Evolutionary conservation across 2,113 vertebrate species (phyloP).

Genomic region (Grantiella picta): DNA sequence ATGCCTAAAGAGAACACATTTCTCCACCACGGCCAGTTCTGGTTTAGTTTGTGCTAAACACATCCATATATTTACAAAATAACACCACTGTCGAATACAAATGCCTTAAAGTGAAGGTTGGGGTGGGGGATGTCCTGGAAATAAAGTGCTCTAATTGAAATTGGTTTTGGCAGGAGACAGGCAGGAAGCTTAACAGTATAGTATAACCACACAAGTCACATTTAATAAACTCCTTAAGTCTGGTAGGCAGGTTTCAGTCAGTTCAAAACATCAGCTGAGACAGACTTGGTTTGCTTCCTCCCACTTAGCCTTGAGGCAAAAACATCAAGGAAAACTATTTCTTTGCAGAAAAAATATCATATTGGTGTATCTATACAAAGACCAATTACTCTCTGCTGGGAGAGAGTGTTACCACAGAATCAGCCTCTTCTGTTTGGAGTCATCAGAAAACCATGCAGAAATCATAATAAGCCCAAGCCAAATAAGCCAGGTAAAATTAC

Average conservation of each 20-base stretch:
- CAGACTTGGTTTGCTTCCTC: neutral
- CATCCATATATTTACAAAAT: neutral
- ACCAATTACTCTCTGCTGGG: neutral
- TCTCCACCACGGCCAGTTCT: neutral
- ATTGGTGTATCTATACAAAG: neutral
- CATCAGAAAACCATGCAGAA: neutral
- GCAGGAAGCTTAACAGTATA: neutral
- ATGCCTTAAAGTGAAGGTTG: neutral
- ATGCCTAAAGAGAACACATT: neutral
- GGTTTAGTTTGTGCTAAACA: neutral
- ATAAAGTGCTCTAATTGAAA: neutral
- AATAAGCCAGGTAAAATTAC: neutral
- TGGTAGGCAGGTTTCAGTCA: slow-evolving; percentile 1
- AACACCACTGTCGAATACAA: neutral
- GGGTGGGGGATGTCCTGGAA: neutral
- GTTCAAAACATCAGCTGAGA: neutral
- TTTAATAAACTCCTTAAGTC: slow-evolving; percentile 23
- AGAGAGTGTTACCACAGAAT: neutral
- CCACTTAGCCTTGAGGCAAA: neutral
- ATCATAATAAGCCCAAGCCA: neutral
- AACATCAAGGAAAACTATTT: neutral
- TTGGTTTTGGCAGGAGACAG: neutral
- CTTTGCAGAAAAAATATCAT: neutral
- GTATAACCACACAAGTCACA: neutral
- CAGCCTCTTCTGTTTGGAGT: neutral